Evolutionary conservation across 2,888 invertebrate species (phyloP), one percentile per base, ranked within the genome.

Genomic region (Scrobipalpa costella): DNA sequence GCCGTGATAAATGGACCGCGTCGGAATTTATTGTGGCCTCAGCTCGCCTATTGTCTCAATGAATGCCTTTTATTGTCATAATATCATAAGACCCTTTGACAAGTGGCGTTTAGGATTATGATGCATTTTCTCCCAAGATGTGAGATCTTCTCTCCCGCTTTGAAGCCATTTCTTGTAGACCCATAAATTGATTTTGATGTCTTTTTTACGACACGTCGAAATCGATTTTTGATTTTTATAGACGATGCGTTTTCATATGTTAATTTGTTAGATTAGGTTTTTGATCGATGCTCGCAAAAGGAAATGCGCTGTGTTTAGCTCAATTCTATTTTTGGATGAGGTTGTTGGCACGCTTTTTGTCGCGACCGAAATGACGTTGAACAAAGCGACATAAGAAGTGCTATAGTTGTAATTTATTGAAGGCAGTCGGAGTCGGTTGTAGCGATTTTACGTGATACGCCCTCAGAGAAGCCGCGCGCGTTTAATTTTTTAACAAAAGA

Each of bases 21-120:
- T 87, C 90, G 87, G 79, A 87, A 88, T 86, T 88, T 88, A 89
- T 88, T 86, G 85, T 85, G 81, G 81, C 80, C 78, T 80, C 83
- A 78, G n/a, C 84, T 84, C 80, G 72, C 78, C 90, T 90, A 90
- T 91, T 91, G 91, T 91, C 89, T 91, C 91, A 90, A 90, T 90
- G 89, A 89, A 88, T 86, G 81, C 84, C 85, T 89, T 90, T 90
- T 91, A 85, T 84, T 84, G 85, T 86, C 86, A 86, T 81, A 84
- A 86, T 84, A 87, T 86, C 83, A 83, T 86, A 85, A 80, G 79
- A 78, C 81, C 75, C 75, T 87, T 83, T 88, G 86, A 86, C 86
- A 87, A 86, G 87, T 84, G 84, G 85, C 85, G 86, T 85, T 82
- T 84, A 82, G 82, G 80, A 86, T 84, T 86, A 87, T 85, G 81